phyloP scores from a whole-genome alignment of 2,113 vertebrate genomes.

The Megaleporinus macrocephalus region DNA sequence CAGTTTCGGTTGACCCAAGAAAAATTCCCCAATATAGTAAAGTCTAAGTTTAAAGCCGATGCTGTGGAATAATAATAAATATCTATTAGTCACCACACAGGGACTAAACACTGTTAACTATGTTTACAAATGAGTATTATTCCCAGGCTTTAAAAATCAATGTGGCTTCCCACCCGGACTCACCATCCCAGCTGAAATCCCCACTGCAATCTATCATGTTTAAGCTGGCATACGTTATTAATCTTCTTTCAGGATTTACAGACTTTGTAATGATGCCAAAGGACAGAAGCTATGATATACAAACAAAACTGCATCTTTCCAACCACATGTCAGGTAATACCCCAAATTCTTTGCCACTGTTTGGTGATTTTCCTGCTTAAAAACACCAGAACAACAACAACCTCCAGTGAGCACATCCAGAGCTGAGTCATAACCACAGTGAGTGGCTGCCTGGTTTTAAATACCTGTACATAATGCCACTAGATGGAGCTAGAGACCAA shows the following conservation, averaged over 20 bases:
- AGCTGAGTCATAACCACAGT: too few relatives aligned
- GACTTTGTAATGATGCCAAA: not conserved
- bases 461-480: conserved; percentile 12
- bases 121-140: too few relatives aligned
- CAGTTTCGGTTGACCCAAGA: too few relatives aligned
- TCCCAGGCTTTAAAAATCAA: not conserved
- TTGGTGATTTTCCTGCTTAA: not conserved
- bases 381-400: not conserved
- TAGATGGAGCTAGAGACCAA: conserved; percentile 33
- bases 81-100: not conserved
- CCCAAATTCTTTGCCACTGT: too few relatives aligned
- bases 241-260: not conserved
- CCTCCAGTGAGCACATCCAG: too few relatives aligned
- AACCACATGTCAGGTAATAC: not conserved
- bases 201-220: not conserved
- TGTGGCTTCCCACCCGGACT: not conserved
- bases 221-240: not conserved
- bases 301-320: not conserved
- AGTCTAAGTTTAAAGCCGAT: too few relatives aligned
- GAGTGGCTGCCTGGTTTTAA: not conserved
- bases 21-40: too few relatives aligned
- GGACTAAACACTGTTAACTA: not conserved
- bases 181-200: not conserved
- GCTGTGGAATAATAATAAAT: not conserved
- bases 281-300: not conserved